phyloP scores from a whole-genome alignment of 2,797 vertebrate genomes.

The Mycteria americana region DNA sequence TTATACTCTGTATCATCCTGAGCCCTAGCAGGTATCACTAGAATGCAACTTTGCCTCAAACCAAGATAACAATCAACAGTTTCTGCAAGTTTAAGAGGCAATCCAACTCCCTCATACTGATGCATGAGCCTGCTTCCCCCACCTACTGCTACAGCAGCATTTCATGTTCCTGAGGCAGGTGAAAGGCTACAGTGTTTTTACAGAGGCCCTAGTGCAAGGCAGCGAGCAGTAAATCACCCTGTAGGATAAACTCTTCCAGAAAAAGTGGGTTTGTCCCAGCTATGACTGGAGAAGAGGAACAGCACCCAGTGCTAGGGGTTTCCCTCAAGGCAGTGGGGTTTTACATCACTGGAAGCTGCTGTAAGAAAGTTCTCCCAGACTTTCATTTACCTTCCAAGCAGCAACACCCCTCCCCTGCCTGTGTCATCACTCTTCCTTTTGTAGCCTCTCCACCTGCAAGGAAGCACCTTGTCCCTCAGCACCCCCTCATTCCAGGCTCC shows the following conservation, averaged over 20 bases:
- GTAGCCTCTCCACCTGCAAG: neutral
- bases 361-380: too few relatives aligned
- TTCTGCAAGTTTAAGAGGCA: neutral
- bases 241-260: accelerated
- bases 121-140: neutral
- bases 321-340: accelerated
- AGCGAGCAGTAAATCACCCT: accelerated
- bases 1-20: accelerated
- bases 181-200: neutral
- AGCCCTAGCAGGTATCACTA: neutral
- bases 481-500: neutral
- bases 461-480: neutral
- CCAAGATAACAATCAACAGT: neutral
- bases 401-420: accelerated
- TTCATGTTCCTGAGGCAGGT: accelerated
- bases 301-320: accelerated
- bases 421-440: neutral
- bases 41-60: neutral
- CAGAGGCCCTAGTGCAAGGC: accelerated
- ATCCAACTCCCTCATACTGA: accelerated
- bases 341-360: neutral
- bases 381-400: neutral
- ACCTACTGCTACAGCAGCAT: neutral
- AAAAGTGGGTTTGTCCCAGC: neutral
- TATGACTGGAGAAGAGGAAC: too few relatives aligned